Evolutionary conservation across 2,888 invertebrate species (phyloP).

Genomic region (Drosophila antonietae): DNA sequence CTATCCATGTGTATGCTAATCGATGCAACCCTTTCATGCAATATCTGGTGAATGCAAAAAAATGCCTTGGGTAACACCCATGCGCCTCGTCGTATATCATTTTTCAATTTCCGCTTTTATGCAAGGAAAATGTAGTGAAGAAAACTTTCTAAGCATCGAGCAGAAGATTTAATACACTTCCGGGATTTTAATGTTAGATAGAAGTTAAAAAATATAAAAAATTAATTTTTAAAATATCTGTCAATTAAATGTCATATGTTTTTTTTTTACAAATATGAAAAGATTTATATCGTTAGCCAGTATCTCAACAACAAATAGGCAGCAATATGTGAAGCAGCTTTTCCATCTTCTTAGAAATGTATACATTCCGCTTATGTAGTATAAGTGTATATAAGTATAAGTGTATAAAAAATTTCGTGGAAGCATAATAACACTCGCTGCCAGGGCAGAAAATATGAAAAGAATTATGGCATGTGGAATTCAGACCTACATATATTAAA

Average conservation of each 20-base stretch:
- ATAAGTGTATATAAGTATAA: too few relatives aligned
- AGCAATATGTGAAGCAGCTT: too few relatives aligned
- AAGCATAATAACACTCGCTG: neutral
- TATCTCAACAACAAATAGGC: neutral
- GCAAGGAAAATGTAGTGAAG: conserved; percentile 16
- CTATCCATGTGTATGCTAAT: conserved; percentile 29
- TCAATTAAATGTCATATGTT: neutral
- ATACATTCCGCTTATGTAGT: too few relatives aligned
- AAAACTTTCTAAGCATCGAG: neutral
- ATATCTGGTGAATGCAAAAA: conserved; percentile 13
- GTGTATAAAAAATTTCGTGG: neutral
- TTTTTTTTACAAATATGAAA: too few relatives aligned
- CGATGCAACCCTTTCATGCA: neutral
- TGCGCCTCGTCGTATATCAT: conserved; percentile 47
- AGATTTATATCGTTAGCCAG: too few relatives aligned
- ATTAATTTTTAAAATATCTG: neutral
- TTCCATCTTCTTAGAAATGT: neutral
- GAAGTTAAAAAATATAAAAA: too few relatives aligned
- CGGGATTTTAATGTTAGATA: neutral
- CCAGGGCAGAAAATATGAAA: conserved; percentile 15
- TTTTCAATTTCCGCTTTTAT: conserved; percentile 55
- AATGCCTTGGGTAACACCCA: conserved; percentile 2
- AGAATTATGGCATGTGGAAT: conserved; percentile 49
- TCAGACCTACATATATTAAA: conserved; percentile 33
- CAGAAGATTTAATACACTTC: conserved; percentile 5